Evolutionary conservation across 2,888 invertebrate genomes (phyloP).

Genomic region (Apodemia hepburni): DNA sequence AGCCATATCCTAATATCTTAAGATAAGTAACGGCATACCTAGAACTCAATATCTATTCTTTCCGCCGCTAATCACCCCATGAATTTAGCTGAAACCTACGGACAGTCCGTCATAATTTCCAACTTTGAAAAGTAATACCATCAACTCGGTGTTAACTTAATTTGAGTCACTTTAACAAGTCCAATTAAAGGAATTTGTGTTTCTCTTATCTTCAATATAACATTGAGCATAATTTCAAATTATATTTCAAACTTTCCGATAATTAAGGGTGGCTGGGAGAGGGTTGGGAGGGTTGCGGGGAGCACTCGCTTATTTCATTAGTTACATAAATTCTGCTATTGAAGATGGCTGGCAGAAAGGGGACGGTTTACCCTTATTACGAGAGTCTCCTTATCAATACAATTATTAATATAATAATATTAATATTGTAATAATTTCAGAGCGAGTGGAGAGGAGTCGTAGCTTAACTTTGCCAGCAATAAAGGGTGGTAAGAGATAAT

Average conservation of each 20-base stretch:
- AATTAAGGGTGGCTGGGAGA: conserved; percentile 72
- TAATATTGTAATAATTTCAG: conserved; percentile 80
- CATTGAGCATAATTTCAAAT: conserved; percentile 81
- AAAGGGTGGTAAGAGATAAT: conserved; percentile 79
- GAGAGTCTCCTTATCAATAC: conserved; percentile 81
- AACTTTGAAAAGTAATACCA: conserved; percentile 78
- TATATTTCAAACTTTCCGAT: conserved; percentile 81
- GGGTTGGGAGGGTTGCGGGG: conserved; percentile 45
- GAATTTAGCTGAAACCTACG: conserved; percentile 51
- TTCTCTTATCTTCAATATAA: conserved; percentile 81
- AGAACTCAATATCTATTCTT: conserved; percentile 63
- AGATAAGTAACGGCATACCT: conserved; percentile 29
- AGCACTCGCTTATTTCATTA: conserved; percentile 79
- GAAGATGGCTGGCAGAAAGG: conserved; percentile 79
- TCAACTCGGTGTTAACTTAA: conserved; percentile 80
- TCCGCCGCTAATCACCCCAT: conserved; percentile 63
- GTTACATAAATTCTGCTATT: conserved; percentile 81
- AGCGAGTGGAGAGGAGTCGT: conserved; percentile 68
- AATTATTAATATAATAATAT: conserved; percentile 81
- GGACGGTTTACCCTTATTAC: conserved; percentile 80
- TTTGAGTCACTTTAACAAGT: conserved; percentile 81
- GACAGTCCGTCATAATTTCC: conserved; percentile 75
- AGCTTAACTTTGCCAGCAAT: conserved; percentile 77
- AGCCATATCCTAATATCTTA: no score
- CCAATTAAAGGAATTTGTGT: conserved; percentile 81